Percentiles rank a stretch among this genome's conserved stretches.
phyloP scores from a whole-genome alignment of 92 coral and sea anemone species.

The Porites cylindrica region DNA sequence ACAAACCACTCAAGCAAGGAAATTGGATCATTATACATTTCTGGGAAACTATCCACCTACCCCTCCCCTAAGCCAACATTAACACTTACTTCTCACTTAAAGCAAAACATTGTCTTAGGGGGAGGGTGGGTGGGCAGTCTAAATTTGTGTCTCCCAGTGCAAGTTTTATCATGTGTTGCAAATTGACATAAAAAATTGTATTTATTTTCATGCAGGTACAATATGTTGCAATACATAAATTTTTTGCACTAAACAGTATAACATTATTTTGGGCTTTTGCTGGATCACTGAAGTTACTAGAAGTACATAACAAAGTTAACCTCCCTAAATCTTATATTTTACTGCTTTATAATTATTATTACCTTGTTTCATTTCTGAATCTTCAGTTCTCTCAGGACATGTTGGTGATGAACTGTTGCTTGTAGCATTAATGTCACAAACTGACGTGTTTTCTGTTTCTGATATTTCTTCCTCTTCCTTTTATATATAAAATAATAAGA shows the following conservation, averaged over 20 bases:
- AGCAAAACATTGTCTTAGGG: not conserved
- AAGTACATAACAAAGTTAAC: not conserved
- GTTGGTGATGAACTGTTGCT: conserved; percentile 10
- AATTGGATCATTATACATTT: too few species aligned
- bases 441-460: conserved; percentile 1
- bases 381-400: not conserved
- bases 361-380: conserved; percentile 54
- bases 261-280: too few species aligned
- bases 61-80: too few species aligned
- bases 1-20: too few species aligned
- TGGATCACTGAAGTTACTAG: not conserved
- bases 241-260: too few species aligned
- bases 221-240: too few species aligned
- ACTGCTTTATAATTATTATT: not conserved
- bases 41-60: too few species aligned
- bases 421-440: not conserved
- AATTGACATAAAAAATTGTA: too few species aligned
- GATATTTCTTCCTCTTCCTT: conserved; percentile 18
- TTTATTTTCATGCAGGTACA: too few species aligned
- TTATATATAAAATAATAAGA: not conserved
- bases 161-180: too few species aligned
- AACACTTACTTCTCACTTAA: too few species aligned
- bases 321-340: not conserved
- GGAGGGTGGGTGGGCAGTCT: not conserved
- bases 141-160: too few species aligned